phyloP scores from a whole-genome alignment of 1,140 invertebrate species.

The Campoletis sonorensis region DNA sequence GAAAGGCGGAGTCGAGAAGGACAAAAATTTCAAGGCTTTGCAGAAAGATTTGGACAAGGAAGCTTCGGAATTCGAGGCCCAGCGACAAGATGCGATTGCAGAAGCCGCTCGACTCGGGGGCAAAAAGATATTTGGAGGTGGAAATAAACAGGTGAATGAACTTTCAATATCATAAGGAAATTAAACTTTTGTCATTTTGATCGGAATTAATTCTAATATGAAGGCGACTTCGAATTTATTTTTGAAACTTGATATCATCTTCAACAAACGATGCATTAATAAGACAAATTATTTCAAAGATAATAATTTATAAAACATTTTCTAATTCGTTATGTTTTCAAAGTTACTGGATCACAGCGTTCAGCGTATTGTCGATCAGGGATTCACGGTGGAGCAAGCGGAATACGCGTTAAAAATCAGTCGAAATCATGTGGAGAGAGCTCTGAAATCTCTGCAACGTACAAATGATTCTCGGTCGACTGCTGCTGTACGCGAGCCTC shows the following conservation, averaged over 20 bases:
- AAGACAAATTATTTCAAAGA: too few relatives aligned
- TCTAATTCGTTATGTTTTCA: constrained; percentile 38
- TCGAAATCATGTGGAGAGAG: constrained; percentile 85
- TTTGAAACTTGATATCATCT: too few relatives aligned
- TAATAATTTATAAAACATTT: too few relatives aligned
- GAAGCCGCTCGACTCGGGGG: constrained; percentile 86
- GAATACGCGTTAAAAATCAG: constrained; percentile 83
- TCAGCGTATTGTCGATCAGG: constrained; percentile 88
- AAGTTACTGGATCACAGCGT: constrained; percentile 86
- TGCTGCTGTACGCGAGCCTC: constrained; percentile 58
- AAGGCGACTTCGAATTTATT: too few relatives aligned
- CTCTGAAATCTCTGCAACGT: constrained; percentile 83
- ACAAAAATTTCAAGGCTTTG: constrained; percentile 85
- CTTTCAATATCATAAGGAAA: background rate
- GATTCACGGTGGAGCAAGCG: constrained; percentile 87
- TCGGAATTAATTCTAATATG: background rate
- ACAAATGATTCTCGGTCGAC: constrained; percentile 68
- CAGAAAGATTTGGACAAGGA: constrained; percentile 80
- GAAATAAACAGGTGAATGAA: constrained; percentile 82
- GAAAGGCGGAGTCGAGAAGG: constrained; percentile 78
- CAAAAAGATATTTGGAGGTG: constrained; percentile 81
- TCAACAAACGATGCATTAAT: too few relatives aligned
- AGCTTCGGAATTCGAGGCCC: constrained; percentile 90
- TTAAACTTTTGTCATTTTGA: background rate
- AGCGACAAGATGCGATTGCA: constrained; percentile 90